Evolutionary conservation across 2,113 vertebrate species (phyloP), one percentile per base, ranked within the genome.

Genomic region (Camelus dromedarius): DNA sequence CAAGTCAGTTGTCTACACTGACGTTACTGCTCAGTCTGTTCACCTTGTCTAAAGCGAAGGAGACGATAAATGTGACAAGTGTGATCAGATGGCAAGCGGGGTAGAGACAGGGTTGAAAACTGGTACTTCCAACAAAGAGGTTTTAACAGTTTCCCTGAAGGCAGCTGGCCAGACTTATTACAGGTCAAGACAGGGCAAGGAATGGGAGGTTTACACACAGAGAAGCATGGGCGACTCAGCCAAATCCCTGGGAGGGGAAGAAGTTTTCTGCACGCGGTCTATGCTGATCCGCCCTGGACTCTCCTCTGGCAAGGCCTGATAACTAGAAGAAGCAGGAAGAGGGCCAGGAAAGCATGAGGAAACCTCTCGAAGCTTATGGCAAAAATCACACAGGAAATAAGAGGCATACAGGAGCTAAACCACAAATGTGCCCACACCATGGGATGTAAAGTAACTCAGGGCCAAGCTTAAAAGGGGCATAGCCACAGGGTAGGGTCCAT

Each of bases 1-100:
- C 75, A 84, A 96, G 95, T 81, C 90, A 95, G 76, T 20, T 24
- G 28, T 66, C 91, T 96, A 52, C 42, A 93, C 0, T 58, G 75
- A 70, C 87, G 97, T 73, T 38, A 87, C 38, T 60, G 54, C 19
- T 0, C 56, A 90, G 58, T 83, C 89, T 8, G 11, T 18, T 0
- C 28, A 35, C 64, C 10, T 50, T 80, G 72, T 54, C 32, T 16
- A 85, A 56, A 54, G 77, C 93, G 94, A 58, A 90, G 35, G 20
- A 94, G 58, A 56, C 15, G 76, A 48, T 60, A 70, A 8, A 14
- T 28, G 20, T 42, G 70, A 38, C 18, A 2, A 72, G 38, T 58
- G 8, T 16, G 56, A 79, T 50, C 3, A 85, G 70, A 81, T 5
- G 2, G 12, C 46, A 1, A n/a, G 20, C 3, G 20, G 12, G 80